These are phyloP conservation scores for Trichacis sp. DNA, from an alignment of 2,888 invertebrate species.

Conservation along the genomic window DNA sequence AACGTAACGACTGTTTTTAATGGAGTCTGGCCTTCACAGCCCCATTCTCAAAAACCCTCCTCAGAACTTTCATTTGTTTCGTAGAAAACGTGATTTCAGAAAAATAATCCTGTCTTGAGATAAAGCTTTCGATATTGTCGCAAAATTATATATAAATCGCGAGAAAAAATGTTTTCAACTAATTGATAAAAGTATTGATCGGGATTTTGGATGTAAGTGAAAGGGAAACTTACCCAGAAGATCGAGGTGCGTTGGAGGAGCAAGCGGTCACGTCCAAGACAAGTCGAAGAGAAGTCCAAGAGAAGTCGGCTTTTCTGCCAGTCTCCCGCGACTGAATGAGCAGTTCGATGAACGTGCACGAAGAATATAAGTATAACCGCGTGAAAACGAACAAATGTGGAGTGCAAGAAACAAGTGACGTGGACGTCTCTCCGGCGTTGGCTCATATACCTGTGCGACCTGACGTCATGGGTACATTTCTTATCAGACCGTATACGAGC, in stretches of 20 bases:
- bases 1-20: no score
- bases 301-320: background rate
- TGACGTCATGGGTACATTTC: slow-evolving; percentile 64
- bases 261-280: no score
- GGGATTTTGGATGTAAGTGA: no score
- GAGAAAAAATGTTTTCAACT: no score
- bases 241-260: background rate
- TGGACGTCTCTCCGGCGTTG: slow-evolving; percentile 59
- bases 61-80: no score
- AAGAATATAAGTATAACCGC: slow-evolving; percentile 2
- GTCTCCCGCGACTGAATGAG: slow-evolving; percentile 1
- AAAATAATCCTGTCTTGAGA: no score
- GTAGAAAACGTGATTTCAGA: no score
- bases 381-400: slow-evolving; percentile 52
- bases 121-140: no score
- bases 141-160: no score
- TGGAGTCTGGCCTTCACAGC: no score
- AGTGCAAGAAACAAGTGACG: slow-evolving; percentile 65
- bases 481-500: slow-evolving; percentile 62
- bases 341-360: slow-evolving; percentile 9
- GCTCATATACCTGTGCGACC: slow-evolving; percentile 65
- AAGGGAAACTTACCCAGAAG: background rate
- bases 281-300: background rate
- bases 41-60: no score
- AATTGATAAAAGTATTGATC: no score